Evolutionary conservation across 2,797 vertebrate genomes (phyloP).

Genomic region (Spinus olivaceus): DNA sequence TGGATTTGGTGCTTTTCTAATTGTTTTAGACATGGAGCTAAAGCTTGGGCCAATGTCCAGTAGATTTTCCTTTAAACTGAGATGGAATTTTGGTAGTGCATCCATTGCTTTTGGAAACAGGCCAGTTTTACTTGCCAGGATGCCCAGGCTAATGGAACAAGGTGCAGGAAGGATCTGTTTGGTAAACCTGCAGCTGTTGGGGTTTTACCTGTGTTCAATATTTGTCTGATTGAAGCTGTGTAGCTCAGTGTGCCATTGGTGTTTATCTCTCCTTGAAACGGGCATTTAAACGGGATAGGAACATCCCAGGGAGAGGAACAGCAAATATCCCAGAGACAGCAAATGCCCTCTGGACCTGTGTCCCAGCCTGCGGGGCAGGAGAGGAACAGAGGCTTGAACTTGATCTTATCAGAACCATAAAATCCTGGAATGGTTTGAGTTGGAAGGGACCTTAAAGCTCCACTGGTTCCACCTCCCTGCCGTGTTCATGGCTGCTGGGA

Average conservation of each 20-base stretch:
- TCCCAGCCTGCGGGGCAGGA: background rate
- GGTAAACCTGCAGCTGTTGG: background rate
- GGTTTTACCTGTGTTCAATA: background rate
- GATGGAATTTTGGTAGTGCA: background rate
- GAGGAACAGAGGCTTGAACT: background rate
- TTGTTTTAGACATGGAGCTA: background rate
- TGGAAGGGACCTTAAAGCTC: background rate
- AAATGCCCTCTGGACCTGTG: background rate
- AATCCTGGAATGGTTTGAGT: background rate
- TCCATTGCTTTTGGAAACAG: background rate
- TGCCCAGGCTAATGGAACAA: background rate
- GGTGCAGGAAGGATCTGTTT: background rate
- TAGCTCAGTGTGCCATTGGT: background rate
- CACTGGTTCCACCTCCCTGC: background rate
- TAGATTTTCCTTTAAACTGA: background rate
- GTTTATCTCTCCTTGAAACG: fast-evolving
- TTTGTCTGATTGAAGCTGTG: background rate
- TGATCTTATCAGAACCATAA: background rate
- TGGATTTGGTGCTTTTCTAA: fast-evolving
- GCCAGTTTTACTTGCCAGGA: background rate
- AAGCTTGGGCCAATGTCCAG: background rate
- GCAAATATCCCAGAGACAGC: background rate
- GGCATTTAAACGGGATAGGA: background rate
- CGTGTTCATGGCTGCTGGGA: background rate
- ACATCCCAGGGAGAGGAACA: fast-evolving